These are phyloP conservation scores for Aphidius gifuensis DNA, from an alignment of 1,140 invertebrate genomes.

Conservation along the genomic window DNA sequence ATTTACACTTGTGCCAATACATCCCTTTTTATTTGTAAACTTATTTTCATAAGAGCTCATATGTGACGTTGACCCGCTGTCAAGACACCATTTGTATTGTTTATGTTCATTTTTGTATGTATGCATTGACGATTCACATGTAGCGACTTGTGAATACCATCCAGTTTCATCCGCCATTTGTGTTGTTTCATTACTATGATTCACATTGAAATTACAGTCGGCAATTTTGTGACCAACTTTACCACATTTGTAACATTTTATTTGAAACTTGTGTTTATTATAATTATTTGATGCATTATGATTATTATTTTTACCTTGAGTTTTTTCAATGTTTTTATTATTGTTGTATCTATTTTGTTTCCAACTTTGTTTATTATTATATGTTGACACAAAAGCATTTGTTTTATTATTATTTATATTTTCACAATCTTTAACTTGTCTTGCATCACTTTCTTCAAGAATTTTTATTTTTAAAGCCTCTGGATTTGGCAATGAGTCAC, in stretches of 20 bases:
- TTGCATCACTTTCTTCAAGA: conserved; percentile 35
- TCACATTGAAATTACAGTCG: no score
- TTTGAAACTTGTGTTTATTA: no score
- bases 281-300: no score
- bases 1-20: conserved; percentile 8
- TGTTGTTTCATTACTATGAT: neutral
- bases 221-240: neutral
- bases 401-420: neutral
- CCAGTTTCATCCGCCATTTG: no score
- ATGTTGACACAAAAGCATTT: conserved; percentile 7
- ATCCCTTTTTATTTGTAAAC: conserved; percentile 2
- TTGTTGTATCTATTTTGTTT: neutral
- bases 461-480: conserved; percentile 39
- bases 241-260: neutral
- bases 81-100: conserved; percentile 19
- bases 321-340: neutral
- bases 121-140: neutral
- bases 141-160: conserved; percentile 3
- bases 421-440: conserved; percentile 5
- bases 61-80: conserved; percentile 22
- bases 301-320: neutral
- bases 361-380: neutral
- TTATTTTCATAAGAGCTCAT: conserved; percentile 14
- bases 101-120: neutral
- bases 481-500: conserved; percentile 32